Percentiles rank a stretch among this genome's conserved stretches.
phyloP scores from a whole-genome alignment of 2,113 vertebrate genomes.

The Saguinus midas region DNA sequence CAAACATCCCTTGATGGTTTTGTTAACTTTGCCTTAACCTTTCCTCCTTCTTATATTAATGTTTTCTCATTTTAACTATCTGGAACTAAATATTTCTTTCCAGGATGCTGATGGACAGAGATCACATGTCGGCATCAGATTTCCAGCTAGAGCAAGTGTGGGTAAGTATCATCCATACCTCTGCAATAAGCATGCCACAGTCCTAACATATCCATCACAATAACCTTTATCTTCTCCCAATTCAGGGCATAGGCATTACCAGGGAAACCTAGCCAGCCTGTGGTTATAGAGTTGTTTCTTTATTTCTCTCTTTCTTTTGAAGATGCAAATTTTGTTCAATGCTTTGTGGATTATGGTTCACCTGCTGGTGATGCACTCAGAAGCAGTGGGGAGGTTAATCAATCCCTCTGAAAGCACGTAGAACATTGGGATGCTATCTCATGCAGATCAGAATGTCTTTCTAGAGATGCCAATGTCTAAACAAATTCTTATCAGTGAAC shows the following conservation, averaged over 20 bases:
- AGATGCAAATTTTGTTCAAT: constrained; percentile 41
- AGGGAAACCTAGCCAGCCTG: not conserved
- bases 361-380: not conserved
- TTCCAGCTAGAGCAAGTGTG: not conserved
- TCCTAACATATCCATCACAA: not conserved
- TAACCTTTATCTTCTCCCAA: not conserved
- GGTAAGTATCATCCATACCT: not conserved
- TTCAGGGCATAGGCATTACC: not conserved
- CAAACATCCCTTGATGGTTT: not conserved
- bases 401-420: not conserved
- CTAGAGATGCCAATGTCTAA: not conserved
- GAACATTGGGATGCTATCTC: not conserved
- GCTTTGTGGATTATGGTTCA: constrained; percentile 62
- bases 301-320: not conserved
- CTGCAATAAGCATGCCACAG: not conserved
- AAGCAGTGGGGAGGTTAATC: not conserved
- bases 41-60: not conserved
- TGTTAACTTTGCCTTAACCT: not conserved
- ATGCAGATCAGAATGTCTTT: constrained; percentile 29
- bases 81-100: not conserved
- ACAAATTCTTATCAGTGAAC: constrained; percentile 1
- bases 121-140: not conserved
- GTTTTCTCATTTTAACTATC: not conserved
- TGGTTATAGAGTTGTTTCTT: not conserved
- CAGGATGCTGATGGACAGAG: not conserved